Evolutionary conservation across 2,113 vertebrate genomes (phyloP), one percentile per base, ranked within the genome.

Genomic region (Podarcis muralis): DNA sequence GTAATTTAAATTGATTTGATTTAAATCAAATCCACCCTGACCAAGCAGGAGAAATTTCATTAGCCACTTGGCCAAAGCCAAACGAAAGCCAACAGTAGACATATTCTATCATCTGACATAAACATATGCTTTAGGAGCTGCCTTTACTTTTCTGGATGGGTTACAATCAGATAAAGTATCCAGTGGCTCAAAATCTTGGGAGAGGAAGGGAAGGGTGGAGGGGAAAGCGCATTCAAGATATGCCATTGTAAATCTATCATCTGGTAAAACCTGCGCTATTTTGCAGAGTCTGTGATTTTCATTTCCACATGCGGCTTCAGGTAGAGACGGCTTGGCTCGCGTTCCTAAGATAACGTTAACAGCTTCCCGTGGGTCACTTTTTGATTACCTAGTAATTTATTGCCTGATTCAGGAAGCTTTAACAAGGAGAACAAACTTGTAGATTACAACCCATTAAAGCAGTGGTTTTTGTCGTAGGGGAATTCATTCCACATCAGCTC

Each of bases 81-180:
- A 68, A 59, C n/a, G 25, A 81, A 80, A 83, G 8, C 35, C 35
- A 81, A 13, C 65, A 85, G 90, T 88, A 88, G 92, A 94, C 95
- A 43, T 81, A 90, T 93, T 92, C 86, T 86, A 90, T 92, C 92
- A 87, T 86, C 93, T 93, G 90, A 91, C 77, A 87, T 48, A 65
- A 92, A 74, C 43, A 87, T 83, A 92, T 48, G 75, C 88, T 90
- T 32, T 87, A 92, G 90, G 74, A 90, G 85, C 76, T 86, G 90
- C 16, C 90, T 95, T 92, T 89, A 86, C 93, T 95, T 95, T 94
- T 87, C 92, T 96, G 95, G 95, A 95, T 87, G 91, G 66, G 57
- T 88, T 93, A 95, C 95, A 94, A 95, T 96, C 94, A 95, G 95
- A 95, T 95, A 95, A 94, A 95, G 87, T 84, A 92, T 85, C 91